A percentile compares a stretch with the other conserved stretches of the same genome.
phyloP scores from a whole-genome alignment of 2,797 vertebrate genomes.

The Mormyrops boulengeri region DNA sequence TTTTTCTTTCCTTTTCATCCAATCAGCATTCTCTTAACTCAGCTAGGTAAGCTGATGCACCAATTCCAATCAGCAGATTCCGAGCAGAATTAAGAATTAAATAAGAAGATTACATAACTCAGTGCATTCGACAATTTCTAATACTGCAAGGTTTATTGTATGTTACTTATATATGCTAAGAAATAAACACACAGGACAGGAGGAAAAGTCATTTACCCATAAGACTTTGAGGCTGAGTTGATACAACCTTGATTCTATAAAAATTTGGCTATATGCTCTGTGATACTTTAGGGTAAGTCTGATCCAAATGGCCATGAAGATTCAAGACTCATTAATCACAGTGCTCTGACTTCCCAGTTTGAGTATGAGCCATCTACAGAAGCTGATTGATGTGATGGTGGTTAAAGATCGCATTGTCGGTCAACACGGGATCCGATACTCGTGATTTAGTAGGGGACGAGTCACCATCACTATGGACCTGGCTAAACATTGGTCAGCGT shows the following conservation, averaged over 20 bases:
- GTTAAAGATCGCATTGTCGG: not conserved
- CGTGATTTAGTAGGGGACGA: conserved; percentile 33
- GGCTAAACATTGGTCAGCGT: not conserved
- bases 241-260: not conserved
- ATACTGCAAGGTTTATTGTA: not conserved
- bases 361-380: not conserved
- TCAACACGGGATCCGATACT: conserved; percentile 28
- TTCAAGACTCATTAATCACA: not conserved
- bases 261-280: not conserved
- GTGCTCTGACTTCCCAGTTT: not conserved
- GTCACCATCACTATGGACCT: not conserved
- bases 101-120: not conserved
- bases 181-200: not conserved
- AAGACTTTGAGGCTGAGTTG: not conserved
- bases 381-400: not conserved
- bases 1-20: not conserved
- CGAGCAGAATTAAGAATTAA: not conserved
- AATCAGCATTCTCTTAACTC: not conserved
- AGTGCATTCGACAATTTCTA: not conserved
- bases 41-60: not conserved
- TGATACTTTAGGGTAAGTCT: not conserved
- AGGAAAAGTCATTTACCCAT: not conserved
- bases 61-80: not conserved
- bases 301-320: not conserved
- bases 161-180: not conserved